Evolutionary conservation across 1,140 invertebrate species (phyloP), one percentile per base, ranked within the genome.

Genomic region (Lethrus apterus): DNA sequence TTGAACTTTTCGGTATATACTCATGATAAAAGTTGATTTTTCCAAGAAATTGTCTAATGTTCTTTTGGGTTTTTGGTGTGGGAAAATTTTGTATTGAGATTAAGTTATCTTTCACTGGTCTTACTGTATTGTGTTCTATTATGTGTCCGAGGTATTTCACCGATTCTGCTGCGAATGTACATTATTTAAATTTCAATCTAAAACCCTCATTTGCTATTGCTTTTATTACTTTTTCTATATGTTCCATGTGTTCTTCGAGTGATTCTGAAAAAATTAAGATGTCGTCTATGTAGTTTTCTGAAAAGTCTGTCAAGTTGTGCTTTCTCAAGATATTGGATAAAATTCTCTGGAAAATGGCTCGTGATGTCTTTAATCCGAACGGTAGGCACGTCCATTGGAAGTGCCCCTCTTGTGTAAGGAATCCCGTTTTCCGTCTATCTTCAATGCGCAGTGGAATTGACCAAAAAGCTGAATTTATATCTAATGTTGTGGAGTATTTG

Each of bases 381-480:
- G 35, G 14, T 19, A 38, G 13, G 13, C 35, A 38, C 4, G 14
- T 38, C 14, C 35, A 38, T 38, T 38, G 35, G 17, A 17, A 20
- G 13, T 38, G 35, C 5, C 35, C 19, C 4, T 38, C 35, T 20
- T 38, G 35, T 18, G 35, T 38, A 15, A 38, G 14, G 13, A 38
- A 38, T 18, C 9, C 35, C 13, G 35, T 38, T 20, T 38, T 38
- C 7, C 19, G 13, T 38, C 35, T 38, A 13, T 15, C 35, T 38
- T 38, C 14, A 13, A 38, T 38, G 14, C 19, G 14, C 35, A 38
- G 7, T 38, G 19, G 60, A 8, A 66, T 64, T 11, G 61, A 62
- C 63, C 62, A 67, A 40, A 66, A 68, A 4, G 65, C 64, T 8
- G 59, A 64, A 49, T 63, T 66, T 31, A 66, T 60, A 35, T 65